A percentile compares a stretch with the other conserved stretches of the same genome.
Evolutionary conservation across 2,888 invertebrate species (phyloP).

Genomic region (Drosophila mettleri): DNA sequence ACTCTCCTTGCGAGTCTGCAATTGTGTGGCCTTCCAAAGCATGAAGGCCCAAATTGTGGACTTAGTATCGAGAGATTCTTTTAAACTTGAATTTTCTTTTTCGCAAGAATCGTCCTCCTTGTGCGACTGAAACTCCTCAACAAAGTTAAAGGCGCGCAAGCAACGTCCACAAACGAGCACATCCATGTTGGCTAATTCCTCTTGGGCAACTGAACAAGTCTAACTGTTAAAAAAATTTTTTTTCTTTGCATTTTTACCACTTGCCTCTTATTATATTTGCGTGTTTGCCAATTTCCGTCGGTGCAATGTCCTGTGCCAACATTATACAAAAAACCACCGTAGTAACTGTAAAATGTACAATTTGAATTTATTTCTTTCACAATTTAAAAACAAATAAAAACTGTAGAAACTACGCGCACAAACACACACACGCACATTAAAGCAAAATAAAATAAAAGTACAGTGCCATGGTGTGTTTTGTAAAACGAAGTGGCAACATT

Average conservation of each 20-base stretch:
- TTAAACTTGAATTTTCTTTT: conserved; percentile 85
- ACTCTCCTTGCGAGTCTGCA: conserved; percentile 83
- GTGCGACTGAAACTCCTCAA: conserved; percentile 92
- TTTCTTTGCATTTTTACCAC: conserved; percentile 4
- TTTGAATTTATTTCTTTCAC: conserved; percentile 32
- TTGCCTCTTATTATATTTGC: conserved; percentile 88
- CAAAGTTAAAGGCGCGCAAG: conserved; percentile 91
- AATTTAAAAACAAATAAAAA: conserved; percentile 62
- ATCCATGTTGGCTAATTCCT: conserved; percentile 91
- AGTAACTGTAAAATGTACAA: conserved; percentile 34
- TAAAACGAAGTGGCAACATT: conserved; percentile 63
- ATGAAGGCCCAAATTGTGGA: conserved; percentile 94
- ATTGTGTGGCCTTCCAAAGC: conserved; percentile 90
- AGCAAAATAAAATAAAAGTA: conserved; percentile 65
- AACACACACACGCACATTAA: conserved; percentile 45
- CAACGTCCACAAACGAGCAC: conserved; percentile 94
- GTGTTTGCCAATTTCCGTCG: conserved; percentile 88
- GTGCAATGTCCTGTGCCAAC: conserved; percentile 86
- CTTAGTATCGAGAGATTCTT: conserved; percentile 90
- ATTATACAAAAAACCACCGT: conserved; percentile 72
- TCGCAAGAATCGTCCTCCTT: conserved; percentile 85
- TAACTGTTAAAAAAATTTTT: conserved; percentile 17
- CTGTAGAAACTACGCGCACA: conserved; percentile 50
- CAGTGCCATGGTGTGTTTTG: conserved; percentile 75
- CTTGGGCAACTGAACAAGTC: conserved; percentile 88